These are phyloP conservation scores for Ephydatia muelleri DNA, from an alignment of 37 sponge, comb jelly and placozoan species.

Conservation along the genomic window DNA sequence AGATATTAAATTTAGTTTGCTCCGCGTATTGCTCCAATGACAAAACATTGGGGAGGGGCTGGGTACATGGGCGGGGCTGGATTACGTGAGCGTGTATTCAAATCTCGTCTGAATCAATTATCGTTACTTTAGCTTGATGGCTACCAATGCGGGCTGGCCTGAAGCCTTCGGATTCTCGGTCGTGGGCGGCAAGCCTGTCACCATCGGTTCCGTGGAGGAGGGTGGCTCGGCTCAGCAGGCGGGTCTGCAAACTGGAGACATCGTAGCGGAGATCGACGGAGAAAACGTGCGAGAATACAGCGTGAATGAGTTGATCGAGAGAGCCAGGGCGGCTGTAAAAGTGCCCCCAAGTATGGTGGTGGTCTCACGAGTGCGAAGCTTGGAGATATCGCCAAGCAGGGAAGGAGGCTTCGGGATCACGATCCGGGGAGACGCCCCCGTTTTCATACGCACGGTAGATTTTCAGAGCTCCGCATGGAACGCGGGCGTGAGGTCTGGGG, in stretches of 20 bases:
- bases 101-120: not conserved
- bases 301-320: slow-evolving; percentile 43
- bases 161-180: slow-evolving; percentile 88
- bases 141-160: slow-evolving; percentile 87
- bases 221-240: slow-evolving; percentile 76
- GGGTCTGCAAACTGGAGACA: slow-evolving; percentile 76
- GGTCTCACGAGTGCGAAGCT: slow-evolving; percentile 56
- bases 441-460: slow-evolving; percentile 85
- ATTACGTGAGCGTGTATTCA: not conserved
- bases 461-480: slow-evolving; percentile 59
- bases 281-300: slow-evolving; percentile 63
- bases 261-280: slow-evolving; percentile 75
- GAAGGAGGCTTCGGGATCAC: slow-evolving; percentile 75
- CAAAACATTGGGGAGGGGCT: no score
- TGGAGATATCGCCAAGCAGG: slow-evolving; percentile 14
- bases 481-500: slow-evolving; percentile 86
- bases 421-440: slow-evolving; percentile 73
- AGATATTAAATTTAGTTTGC: no score
- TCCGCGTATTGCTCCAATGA: no score
- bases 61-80: not conserved
- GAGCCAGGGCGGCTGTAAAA: slow-evolving; percentile 44
- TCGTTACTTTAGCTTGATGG: slow-evolving; percentile 43
- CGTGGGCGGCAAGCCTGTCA: slow-evolving; percentile 52
- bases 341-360: slow-evolving; percentile 82
- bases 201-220: slow-evolving; percentile 62